Evolutionary conservation across 2,888 invertebrate genomes (phyloP), one percentile per base, ranked within the genome.

Genomic region (Drosophila melanocephala): DNA sequence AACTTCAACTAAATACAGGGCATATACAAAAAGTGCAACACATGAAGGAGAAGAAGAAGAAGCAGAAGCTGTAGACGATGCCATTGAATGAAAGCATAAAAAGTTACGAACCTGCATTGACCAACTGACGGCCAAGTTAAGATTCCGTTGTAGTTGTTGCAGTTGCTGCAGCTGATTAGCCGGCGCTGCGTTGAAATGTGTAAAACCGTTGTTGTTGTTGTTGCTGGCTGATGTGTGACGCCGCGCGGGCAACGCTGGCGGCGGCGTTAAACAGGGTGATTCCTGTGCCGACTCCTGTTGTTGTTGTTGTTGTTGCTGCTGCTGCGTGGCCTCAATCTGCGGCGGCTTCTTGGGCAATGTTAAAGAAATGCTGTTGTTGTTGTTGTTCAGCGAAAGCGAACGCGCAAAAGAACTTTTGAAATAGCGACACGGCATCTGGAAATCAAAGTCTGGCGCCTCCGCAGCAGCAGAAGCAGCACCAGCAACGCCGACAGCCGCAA

Each of bases 401-500:
- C 94, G 94, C 55, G 95, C 95, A 90, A 94, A 95, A 72, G 94
- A 94, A 89, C 95, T 95, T 91, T 95, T 95, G 86, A 95, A 95
- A 81, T 93, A 94, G 74, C 94, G 94, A 44, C 93, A 94, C 60
- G 94, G 91, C 81, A 92, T 77, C 77, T 88, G 92, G 76, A 93
- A 93, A 89, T 93, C 93, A 78, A 93, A 93, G 67, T 93, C 93
- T 16, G 92, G 91, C 70, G 92, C 57, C 57, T 57, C 57, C 28
- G 39, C 57, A 57, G 57, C 57, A 28, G 86, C 58, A 91, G 65
- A 5, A 16, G 5, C 1, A 26, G 47, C 66, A 73, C 59, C 35
- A 16, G 14, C 5, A 30, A 33, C 63, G 78, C 56, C 70, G 44
- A 79, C 72, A 26, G 65, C 55, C 37, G 79, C 58, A 57, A 73